These are phyloP conservation scores for human (Homo sapiens) DNA, from an alignment of 2,113 vertebrate genomes.

Conservation along the genomic window DNA sequence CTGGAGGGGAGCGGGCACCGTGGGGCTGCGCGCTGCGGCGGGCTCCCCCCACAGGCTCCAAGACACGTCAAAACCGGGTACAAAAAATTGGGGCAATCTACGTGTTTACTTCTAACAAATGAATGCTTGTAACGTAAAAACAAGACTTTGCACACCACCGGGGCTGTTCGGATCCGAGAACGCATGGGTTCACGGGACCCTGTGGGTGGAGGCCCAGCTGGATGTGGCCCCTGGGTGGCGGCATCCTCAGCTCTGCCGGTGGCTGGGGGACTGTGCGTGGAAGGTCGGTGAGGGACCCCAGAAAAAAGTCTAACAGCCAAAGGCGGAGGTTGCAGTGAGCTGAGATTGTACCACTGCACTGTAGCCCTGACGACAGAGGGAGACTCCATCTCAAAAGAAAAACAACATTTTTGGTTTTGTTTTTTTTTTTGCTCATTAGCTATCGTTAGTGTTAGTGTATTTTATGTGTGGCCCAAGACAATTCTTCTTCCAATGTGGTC, in stretches of 20 bases:
- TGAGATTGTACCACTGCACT: no score
- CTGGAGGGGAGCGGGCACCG: not conserved
- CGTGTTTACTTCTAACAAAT: not conserved
- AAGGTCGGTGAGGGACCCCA: not conserved
- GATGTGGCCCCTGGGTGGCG: fast-evolving
- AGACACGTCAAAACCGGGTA: not conserved
- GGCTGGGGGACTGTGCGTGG: not conserved
- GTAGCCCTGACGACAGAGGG: no score
- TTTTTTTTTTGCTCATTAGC: no score
- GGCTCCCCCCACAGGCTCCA: not conserved
- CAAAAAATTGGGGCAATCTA: not conserved
- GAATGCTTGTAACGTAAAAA: not conserved
- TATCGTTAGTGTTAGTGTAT: no score
- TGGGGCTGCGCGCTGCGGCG: not conserved
- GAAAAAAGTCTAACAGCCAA: not conserved
- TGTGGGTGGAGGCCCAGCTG: not conserved
- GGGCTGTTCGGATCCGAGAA: not conserved
- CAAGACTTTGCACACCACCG: not conserved
- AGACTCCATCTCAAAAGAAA: no score
- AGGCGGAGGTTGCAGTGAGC: no score
- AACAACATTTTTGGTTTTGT: no score
- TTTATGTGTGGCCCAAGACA: no score
- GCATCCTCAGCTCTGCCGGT: not conserved
- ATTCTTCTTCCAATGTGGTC: no score
- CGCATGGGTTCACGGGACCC: not conserved